Conservation (phyloP, 2,888 invertebrate species). For the Protodeltote pygarga region DNA sequence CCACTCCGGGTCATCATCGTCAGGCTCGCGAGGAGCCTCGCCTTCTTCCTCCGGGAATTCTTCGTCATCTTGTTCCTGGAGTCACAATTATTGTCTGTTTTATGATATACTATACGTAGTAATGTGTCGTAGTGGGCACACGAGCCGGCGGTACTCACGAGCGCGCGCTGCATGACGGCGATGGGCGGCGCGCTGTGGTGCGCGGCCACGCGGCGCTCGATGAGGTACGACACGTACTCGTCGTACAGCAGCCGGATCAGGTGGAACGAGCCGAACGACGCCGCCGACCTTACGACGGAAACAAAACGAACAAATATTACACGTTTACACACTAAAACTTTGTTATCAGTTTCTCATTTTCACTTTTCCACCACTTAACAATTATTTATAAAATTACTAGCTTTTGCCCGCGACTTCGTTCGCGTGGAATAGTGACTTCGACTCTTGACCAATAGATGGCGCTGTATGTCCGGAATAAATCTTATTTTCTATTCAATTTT, state of each 20-base stretch:
- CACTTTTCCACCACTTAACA: no score
- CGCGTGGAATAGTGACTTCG: no score
- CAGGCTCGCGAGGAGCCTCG: conserved; percentile 53
- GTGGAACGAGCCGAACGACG: conserved; percentile 99
- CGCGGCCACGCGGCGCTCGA: conserved; percentile 98
- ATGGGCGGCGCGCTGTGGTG: conserved; percentile 97
- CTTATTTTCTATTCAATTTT: no score
- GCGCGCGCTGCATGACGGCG: conserved; percentile 91
- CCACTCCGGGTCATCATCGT: conserved; percentile 73
- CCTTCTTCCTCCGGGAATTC: conserved; percentile 56
- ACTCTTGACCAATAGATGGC: no score
- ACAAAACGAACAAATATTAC: background rate
- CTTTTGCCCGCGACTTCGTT: no score
- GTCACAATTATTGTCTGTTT: background rate
- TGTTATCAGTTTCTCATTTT: no score
- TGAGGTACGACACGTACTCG: conserved; percentile 99
- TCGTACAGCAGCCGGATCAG: conserved; percentile 98
- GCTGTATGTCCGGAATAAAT: no score
- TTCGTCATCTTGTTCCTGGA: conserved; percentile 60
- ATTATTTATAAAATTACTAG: no score
- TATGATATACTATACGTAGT: no score
- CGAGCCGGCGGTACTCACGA: conserved; percentile 41
- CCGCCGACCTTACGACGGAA: conserved; percentile 89
- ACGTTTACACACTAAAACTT: no score
- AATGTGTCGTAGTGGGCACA: background rate